phyloP scores from a whole-genome alignment of 2,113 vertebrate genomes.

The Dicentrarchus labrax region DNA sequence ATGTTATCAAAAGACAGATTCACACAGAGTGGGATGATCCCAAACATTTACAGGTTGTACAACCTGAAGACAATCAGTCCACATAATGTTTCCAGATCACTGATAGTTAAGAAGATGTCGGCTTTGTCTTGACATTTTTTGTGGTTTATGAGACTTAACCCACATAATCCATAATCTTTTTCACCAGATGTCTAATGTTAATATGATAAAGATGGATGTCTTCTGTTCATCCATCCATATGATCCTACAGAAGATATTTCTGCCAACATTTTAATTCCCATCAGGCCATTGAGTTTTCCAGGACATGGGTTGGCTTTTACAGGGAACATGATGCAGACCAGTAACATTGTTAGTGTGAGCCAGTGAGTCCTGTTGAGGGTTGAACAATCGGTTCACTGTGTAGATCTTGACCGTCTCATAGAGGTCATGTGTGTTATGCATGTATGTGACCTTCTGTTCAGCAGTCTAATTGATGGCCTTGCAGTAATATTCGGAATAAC shows the following conservation, averaged over 20 bases:
- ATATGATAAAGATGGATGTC: slow-evolving; percentile 14
- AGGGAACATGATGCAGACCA: slow-evolving; percentile 4
- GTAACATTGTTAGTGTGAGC: slow-evolving; percentile 6
- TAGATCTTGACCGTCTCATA: neutral
- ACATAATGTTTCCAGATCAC: slow-evolving; percentile 8
- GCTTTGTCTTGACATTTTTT: slow-evolving; percentile 6
- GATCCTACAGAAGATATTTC: slow-evolving; percentile 14
- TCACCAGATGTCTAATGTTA: slow-evolving; percentile 18
- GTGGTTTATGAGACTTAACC: slow-evolving; percentile 18
- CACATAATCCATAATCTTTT: slow-evolving; percentile 36
- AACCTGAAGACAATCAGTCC: neutral
- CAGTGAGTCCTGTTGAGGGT: neutral
- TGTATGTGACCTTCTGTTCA: slow-evolving; percentile 18
- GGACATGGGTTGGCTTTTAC: neutral
- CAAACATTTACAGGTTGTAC: neutral
- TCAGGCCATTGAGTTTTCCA: rapidly evolving
- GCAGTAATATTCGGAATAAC: neutral
- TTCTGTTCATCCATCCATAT: slow-evolving; percentile 8
- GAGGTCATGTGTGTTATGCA: slow-evolving; percentile 7
- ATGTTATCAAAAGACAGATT: slow-evolving; percentile 13
- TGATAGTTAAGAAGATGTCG: neutral
- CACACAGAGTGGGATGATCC: neutral
- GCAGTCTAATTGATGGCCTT: neutral
- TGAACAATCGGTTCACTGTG: slow-evolving; percentile 37
- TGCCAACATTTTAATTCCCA: neutral